Percentiles rank a stretch among this genome's conserved stretches.
These are phyloP conservation scores for Megathymus violae DNA, from an alignment of 1,140 invertebrate species.

Conservation along the genomic window DNA sequence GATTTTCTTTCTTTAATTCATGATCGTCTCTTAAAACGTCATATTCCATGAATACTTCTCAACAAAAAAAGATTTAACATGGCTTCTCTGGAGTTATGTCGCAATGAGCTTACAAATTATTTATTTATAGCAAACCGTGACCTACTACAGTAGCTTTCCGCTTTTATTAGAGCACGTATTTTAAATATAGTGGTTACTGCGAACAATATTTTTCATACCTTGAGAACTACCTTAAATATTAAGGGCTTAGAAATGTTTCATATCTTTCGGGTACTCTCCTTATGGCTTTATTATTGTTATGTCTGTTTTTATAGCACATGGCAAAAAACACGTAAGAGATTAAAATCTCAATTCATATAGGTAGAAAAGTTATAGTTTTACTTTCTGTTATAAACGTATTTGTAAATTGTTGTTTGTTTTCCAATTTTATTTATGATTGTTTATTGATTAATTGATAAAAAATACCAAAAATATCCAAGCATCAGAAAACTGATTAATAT, in stretches of 20 bases:
- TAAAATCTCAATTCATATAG: slow-evolving; percentile 24
- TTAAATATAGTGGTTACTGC: slow-evolving; percentile 27
- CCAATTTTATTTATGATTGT: no score
- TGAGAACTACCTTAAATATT: slow-evolving; percentile 22
- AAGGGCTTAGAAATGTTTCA: slow-evolving; percentile 28
- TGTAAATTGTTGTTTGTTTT: no score
- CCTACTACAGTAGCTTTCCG: slow-evolving; percentile 20
- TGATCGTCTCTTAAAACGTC: slow-evolving; percentile 9
- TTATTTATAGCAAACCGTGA: slow-evolving; percentile 30
- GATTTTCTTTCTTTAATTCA: neutral
- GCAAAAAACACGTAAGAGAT: neutral
- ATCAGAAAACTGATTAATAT: no score
- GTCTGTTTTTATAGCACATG: slow-evolving; percentile 2
- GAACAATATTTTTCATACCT: slow-evolving; percentile 25
- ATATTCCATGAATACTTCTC: slow-evolving; percentile 7
- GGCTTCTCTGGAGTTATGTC: slow-evolving; percentile 4
- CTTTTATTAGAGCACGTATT: slow-evolving; percentile 34
- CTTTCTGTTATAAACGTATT: no score
- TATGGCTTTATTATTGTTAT: slow-evolving; percentile 17
- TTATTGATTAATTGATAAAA: no score
- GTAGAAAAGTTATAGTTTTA: no score
- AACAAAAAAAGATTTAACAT: slow-evolving; percentile 19
- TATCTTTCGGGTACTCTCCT: slow-evolving; percentile 1
- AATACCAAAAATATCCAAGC: no score
- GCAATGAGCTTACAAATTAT: slow-evolving; percentile 33